These are phyloP conservation scores for Ormyrus labotus DNA, from an alignment of 2,888 invertebrate genomes.

Conservation along the genomic window DNA sequence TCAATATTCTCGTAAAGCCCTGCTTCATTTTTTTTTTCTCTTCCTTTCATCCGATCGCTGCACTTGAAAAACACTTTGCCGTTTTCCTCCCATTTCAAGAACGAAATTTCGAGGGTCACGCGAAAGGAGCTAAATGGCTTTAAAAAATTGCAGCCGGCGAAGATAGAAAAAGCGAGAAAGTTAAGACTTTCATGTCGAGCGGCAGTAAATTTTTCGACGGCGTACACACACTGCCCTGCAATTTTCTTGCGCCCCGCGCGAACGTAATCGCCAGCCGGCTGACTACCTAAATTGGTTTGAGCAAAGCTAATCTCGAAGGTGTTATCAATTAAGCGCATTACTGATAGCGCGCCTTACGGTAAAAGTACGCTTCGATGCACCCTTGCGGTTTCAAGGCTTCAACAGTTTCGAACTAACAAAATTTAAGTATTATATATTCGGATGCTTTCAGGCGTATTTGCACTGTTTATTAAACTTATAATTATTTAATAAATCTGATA, in stretches of 20 bases:
- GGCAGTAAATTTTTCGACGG: slow-evolving; percentile 65
- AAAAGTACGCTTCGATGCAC: not conserved
- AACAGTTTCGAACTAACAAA: not conserved
- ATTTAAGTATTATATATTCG: not conserved
- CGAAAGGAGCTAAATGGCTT: slow-evolving; percentile 3
- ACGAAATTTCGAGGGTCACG: not conserved
- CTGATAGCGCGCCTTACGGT: slow-evolving; percentile 61
- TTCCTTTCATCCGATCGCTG: not conserved
- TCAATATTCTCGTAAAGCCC: not conserved
- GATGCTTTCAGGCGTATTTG: too few species aligned
- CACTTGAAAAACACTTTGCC: not conserved
- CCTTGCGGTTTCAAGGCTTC: not conserved
- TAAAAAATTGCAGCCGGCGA: slow-evolving; percentile 19
- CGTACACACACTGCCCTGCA: slow-evolving; percentile 50
- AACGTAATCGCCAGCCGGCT: slow-evolving; percentile 67
- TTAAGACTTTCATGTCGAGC: slow-evolving; percentile 65
- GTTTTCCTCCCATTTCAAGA: too few species aligned
- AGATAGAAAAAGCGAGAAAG: slow-evolving; percentile 52
- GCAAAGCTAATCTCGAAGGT: slow-evolving; percentile 68
- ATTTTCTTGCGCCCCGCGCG: slow-evolving; percentile 63
- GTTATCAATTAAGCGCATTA: slow-evolving; percentile 69
- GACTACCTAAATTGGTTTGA: slow-evolving; percentile 68
- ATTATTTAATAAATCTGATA: too few species aligned
- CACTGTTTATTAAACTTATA: too few species aligned
- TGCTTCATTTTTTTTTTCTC: too few species aligned